phyloP scores from a whole-genome alignment of 2,888 invertebrate genomes.

The Keiferia lycopersicella region DNA sequence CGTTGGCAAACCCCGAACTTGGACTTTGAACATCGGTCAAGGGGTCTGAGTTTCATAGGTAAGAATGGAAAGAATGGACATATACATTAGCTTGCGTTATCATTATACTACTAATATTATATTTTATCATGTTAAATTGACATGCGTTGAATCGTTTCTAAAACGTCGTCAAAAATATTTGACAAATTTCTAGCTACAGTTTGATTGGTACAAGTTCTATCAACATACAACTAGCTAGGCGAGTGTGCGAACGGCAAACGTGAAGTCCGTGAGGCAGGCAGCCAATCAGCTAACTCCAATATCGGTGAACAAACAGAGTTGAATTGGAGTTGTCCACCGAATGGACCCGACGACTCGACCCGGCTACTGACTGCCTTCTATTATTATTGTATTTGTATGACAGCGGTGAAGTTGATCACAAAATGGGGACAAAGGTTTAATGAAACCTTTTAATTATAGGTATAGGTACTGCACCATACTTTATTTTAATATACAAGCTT shows the following conservation, averaged over 20 bases:
- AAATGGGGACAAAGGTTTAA: too few relatives aligned
- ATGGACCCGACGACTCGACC: neutral
- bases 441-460: too few relatives aligned
- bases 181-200: neutral
- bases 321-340: slow-evolving; percentile 51
- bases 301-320: slow-evolving; percentile 62
- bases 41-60: too few relatives aligned
- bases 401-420: too few relatives aligned
- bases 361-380: neutral
- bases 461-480: too few relatives aligned
- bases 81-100: too few relatives aligned
- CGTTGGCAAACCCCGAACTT: too few relatives aligned
- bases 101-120: too few relatives aligned
- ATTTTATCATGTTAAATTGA: too few relatives aligned
- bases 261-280: slow-evolving; percentile 42
- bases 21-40: too few relatives aligned
- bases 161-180: neutral
- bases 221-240: neutral
- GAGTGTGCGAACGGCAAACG: neutral
- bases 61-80: too few relatives aligned
- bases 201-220: neutral
- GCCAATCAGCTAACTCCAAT: slow-evolving; percentile 74
- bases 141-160: neutral
- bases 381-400: neutral
- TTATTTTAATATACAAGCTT: too few relatives aligned